Conservation (phyloP, 2,888 invertebrate genomes). For the Emesis russula region DNA sequence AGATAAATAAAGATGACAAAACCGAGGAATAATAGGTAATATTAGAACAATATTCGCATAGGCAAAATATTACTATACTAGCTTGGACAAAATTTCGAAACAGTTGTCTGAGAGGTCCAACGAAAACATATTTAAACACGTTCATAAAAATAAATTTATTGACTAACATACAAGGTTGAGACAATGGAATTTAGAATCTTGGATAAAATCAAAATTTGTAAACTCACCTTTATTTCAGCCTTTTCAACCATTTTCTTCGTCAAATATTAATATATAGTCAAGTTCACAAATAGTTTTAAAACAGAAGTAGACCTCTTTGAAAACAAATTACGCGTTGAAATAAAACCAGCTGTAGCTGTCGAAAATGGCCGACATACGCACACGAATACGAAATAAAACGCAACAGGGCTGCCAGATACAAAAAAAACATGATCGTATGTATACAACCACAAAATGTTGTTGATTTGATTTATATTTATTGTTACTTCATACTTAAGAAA, state of each 20-base stretch:
- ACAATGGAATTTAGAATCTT: conserved; percentile 91
- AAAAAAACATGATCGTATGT: too few relatives aligned
- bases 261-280: not conserved
- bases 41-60: not conserved
- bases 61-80: not conserved
- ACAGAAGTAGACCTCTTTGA: not conserved
- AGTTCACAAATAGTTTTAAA: conserved; percentile 5
- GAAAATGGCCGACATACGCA: conserved; percentile 84
- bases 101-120: not conserved
- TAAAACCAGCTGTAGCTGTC: conserved; percentile 79
- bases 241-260: conserved; percentile 92
- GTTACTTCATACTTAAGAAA: too few relatives aligned
- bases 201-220: conserved; percentile 46
- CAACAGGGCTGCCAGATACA: too few relatives aligned
- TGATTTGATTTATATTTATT: too few relatives aligned
- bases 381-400: conserved; percentile 43
- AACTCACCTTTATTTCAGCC: conserved; percentile 92
- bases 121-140: conserved; percentile 48
- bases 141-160: conserved; percentile 87
- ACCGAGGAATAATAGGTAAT: not conserved
- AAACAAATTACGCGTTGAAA: conserved; percentile 33
- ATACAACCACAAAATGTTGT: too few relatives aligned
- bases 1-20: too few relatives aligned
- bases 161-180: conserved; percentile 92
- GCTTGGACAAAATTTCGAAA: too few relatives aligned